Percentiles rank a stretch among this genome's conserved stretches.
phyloP scores from a whole-genome alignment of 2,888 invertebrate species.

The Apodemia duryi region DNA sequence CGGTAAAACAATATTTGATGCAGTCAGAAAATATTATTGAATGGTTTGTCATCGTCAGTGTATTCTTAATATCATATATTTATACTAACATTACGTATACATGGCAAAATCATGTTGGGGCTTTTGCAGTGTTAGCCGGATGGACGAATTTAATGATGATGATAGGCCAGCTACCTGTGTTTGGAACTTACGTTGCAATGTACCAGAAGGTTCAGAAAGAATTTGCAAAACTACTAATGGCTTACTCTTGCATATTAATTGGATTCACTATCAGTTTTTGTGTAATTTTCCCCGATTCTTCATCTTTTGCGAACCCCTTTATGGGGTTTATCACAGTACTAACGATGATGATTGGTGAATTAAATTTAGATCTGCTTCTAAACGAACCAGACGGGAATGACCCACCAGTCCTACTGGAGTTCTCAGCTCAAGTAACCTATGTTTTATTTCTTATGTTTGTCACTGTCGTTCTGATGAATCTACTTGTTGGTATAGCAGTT shows the following conservation, averaged over 20 bases:
- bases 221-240: constrained; percentile 91
- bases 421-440: constrained; percentile 90
- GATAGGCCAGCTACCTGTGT: constrained; percentile 92
- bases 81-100: constrained; percentile 86
- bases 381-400: constrained; percentile 88
- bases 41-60: constrained; percentile 92
- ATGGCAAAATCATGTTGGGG: constrained; percentile 93
- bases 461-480: constrained; percentile 91
- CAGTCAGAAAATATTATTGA: constrained; percentile 93
- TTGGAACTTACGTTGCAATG: constrained; percentile 95
- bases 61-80: constrained; percentile 89
- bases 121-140: constrained; percentile 90
- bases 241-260: constrained; percentile 90
- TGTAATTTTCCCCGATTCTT: constrained; percentile 90
- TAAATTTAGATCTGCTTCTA: constrained; percentile 86
- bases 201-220: constrained; percentile 92
- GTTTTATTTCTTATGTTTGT: constrained; percentile 90
- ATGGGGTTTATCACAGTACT: constrained; percentile 91
- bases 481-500: constrained; percentile 91
- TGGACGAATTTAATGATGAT: constrained; percentile 95
- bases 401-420: constrained; percentile 86
- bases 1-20: constrained; percentile 88
- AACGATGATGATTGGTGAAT: constrained; percentile 94
- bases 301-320: constrained; percentile 90
- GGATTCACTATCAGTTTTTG: constrained; percentile 94